Evolutionary conservation across 2,113 vertebrate genomes (phyloP).

Genomic region (Oreocharis arfaki): DNA sequence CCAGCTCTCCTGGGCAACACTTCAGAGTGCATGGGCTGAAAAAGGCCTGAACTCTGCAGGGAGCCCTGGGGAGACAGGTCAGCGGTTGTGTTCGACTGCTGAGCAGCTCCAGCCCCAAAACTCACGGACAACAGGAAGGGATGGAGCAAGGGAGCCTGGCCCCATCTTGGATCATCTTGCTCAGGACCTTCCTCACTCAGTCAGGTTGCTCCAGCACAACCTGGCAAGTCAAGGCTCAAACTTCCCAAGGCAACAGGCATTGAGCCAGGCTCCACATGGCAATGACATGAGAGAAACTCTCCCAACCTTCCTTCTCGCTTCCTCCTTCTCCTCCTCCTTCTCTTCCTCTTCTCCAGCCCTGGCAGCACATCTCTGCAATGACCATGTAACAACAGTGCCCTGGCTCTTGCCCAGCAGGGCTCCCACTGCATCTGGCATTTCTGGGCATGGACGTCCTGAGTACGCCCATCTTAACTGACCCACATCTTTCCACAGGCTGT

Average conservation of each 20-base stretch:
- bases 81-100: not conserved
- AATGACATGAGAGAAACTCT: not conserved
- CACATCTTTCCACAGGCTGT: constrained; percentile 27
- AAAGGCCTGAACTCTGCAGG: not conserved
- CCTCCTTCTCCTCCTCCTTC: not conserved
- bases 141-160: not conserved
- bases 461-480: constrained; percentile 46
- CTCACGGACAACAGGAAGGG: rapidly evolving
- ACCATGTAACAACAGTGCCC: not conserved
- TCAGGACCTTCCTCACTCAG: not conserved
- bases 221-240: not conserved
- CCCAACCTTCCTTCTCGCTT: not conserved
- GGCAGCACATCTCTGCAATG: not conserved
- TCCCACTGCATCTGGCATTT: not conserved
- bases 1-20: not conserved
- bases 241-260: not conserved
- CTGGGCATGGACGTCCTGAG: not conserved
- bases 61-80: not conserved
- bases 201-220: not conserved
- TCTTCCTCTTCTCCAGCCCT: not conserved
- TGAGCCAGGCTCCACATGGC: not conserved
- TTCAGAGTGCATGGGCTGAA: not conserved
- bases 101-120: not conserved
- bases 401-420: not conserved
- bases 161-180: not conserved